A percentile compares a stretch with the other conserved stretches of the same genome.
phyloP scores from a whole-genome alignment of 2,888 invertebrate genomes.

The Drosophila mimetica region DNA sequence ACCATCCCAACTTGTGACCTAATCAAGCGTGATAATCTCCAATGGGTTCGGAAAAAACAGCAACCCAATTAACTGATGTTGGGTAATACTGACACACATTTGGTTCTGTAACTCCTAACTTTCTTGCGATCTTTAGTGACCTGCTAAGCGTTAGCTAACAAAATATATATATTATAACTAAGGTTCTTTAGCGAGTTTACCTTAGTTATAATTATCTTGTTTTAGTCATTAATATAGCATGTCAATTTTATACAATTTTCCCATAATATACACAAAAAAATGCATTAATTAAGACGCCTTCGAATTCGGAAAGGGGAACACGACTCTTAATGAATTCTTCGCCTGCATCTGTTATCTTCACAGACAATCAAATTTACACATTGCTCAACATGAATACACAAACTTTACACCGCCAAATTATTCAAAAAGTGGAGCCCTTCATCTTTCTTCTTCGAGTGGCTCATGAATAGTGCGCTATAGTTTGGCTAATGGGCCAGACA shows the following conservation, averaged over 20 bases:
- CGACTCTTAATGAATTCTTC: slow-evolving; percentile 17
- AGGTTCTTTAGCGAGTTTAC: neutral
- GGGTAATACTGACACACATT: slow-evolving; percentile 9
- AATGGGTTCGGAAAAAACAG: slow-evolving; percentile 1
- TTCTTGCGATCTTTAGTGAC: neutral
- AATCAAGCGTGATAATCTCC: slow-evolving; percentile 14
- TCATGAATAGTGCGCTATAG: slow-evolving; percentile 13
- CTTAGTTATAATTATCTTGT: neutral
- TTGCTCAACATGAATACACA: slow-evolving; percentile 29
- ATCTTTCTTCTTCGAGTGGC: slow-evolving; percentile 10
- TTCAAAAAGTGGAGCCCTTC: slow-evolving; percentile 28
- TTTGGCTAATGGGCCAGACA: slow-evolving; percentile 42
- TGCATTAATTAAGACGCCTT: neutral
- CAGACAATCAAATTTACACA: slow-evolving; percentile 36
- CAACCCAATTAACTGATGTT: slow-evolving; percentile 16
- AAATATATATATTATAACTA: neutral
- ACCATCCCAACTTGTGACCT: slow-evolving; percentile 22
- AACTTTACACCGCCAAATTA: slow-evolving; percentile 12
- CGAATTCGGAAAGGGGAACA: neutral
- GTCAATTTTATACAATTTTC: neutral
- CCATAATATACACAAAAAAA: neutral
- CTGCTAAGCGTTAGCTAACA: slow-evolving; percentile 1
- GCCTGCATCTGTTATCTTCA: slow-evolving; percentile 5
- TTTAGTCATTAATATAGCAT: neutral
- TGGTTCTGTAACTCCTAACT: neutral